These are phyloP conservation scores for Clavelina lepadiformis DNA, from an alignment of 23 tunicate genomes.

Conservation along the genomic window DNA sequence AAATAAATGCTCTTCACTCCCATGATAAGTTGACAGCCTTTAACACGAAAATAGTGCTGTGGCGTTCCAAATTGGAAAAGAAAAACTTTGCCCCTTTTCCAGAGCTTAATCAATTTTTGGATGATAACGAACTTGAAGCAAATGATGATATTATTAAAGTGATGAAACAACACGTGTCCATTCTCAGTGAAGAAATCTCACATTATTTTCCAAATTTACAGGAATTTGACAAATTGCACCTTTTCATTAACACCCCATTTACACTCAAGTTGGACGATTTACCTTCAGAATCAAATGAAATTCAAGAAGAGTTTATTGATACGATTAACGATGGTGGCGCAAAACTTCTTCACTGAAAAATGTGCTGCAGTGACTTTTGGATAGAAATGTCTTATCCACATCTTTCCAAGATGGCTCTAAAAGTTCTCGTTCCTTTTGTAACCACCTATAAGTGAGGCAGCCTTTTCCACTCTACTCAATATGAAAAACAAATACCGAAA, in stretches of 20 bases:
- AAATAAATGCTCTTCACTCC: constrained; percentile 19
- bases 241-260: constrained; percentile 42
- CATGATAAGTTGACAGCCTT: constrained; percentile 22
- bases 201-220: constrained; percentile 31
- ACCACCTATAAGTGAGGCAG: too few relatives aligned
- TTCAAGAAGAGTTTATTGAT: constrained; percentile 40
- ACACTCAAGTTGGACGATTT: constrained; percentile 44
- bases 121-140: constrained; percentile 31
- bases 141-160: constrained; percentile 25
- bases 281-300: constrained; percentile 44
- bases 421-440: too few relatives aligned
- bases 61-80: constrained; percentile 34
- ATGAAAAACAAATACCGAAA: too few relatives aligned
- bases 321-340: constrained; percentile 29
- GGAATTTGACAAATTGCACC: constrained; percentile 27
- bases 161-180: constrained; percentile 37
- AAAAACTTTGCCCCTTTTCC: constrained; percentile 28
- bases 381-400: too few relatives aligned
- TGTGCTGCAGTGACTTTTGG: constrained; percentile 41
- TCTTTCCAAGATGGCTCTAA: too few relatives aligned
- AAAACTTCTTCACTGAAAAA: constrained; percentile 31
- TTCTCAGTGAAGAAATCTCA: constrained; percentile 48
- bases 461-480: too few relatives aligned
- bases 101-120: constrained; percentile 17
- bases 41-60: constrained; percentile 9